A percentile compares a stretch with the other conserved stretches of the same genome.
Conservation (phyloP, 2,888 invertebrate genomes). For the Hydraecia micacea region DNA sequence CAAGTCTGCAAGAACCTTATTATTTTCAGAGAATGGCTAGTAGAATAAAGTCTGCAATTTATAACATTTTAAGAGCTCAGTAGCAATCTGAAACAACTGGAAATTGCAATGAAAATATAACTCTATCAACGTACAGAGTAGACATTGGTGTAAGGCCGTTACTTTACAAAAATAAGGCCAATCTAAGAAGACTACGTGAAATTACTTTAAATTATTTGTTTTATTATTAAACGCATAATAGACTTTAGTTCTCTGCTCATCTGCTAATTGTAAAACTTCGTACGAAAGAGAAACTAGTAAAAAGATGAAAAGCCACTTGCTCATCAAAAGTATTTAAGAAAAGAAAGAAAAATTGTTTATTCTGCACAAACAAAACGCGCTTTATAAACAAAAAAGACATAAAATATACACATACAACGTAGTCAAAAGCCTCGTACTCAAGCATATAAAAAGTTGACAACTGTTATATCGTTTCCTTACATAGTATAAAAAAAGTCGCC, state of each 20-base stretch:
- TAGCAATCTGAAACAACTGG: background rate
- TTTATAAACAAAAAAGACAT: no score
- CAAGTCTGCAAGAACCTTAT: conserved; percentile 43
- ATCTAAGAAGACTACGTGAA: background rate
- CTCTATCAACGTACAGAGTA: no score
- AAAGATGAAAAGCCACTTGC: background rate
- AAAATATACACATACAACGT: no score
- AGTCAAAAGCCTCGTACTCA: no score
- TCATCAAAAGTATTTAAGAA: background rate
- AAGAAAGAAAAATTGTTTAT: no score
- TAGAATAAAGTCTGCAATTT: conserved; percentile 29
- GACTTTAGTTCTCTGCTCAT: background rate
- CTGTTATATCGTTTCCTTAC: no score
- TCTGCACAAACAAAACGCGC: no score
- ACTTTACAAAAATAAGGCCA: background rate
- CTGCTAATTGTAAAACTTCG: background rate
- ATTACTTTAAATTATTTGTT: background rate
- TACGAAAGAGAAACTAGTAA: background rate
- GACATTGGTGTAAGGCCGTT: background rate
- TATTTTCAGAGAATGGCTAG: conserved; percentile 40
- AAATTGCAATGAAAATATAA: background rate
- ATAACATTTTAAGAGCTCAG: conserved; percentile 28
- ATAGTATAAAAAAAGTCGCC: no score
- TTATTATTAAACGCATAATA: background rate
- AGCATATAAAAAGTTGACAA: no score